Conservation (phyloP, 2,113 vertebrate species). For the Tenrec ecaudatus region DNA sequence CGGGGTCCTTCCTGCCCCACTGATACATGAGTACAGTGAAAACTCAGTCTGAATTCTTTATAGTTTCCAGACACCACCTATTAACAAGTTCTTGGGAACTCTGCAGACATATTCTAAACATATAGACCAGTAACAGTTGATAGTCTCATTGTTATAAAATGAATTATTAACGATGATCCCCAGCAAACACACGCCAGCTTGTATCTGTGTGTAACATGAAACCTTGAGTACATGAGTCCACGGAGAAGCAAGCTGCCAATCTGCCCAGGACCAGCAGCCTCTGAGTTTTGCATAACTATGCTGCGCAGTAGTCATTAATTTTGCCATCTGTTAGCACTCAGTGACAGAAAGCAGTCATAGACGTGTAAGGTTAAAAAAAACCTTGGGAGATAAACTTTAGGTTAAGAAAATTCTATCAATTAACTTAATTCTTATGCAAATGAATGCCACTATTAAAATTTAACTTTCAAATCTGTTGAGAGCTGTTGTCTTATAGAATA, state of each 20-base stretch:
- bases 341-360: slow-evolving; percentile 43
- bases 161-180: slow-evolving; percentile 1
- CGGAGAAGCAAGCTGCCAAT: slow-evolving; percentile 24
- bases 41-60: background rate
- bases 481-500: background rate
- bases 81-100: background rate
- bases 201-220: background rate
- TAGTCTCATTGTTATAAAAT: background rate
- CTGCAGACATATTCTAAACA: background rate
- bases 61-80: slow-evolving; percentile 10
- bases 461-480: slow-evolving; percentile 25
- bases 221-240: background rate
- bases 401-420: slow-evolving; percentile 50
- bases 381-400: slow-evolving; percentile 40
- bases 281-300: slow-evolving; percentile 56
- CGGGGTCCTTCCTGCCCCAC: too few species aligned
- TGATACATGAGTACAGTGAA: background rate
- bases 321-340: slow-evolving; percentile 47
- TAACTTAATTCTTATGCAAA: slow-evolving; percentile 58
- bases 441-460: background rate
- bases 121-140: background rate
- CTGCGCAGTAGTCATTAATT: slow-evolving; percentile 23
- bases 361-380: slow-evolving; percentile 43
- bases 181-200: background rate
- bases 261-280: background rate